A percentile compares a stretch with the other conserved stretches of the same genome.
Evolutionary conservation across 2,888 invertebrate species (phyloP).

Genomic region (Agrotis exclamationis): DNA sequence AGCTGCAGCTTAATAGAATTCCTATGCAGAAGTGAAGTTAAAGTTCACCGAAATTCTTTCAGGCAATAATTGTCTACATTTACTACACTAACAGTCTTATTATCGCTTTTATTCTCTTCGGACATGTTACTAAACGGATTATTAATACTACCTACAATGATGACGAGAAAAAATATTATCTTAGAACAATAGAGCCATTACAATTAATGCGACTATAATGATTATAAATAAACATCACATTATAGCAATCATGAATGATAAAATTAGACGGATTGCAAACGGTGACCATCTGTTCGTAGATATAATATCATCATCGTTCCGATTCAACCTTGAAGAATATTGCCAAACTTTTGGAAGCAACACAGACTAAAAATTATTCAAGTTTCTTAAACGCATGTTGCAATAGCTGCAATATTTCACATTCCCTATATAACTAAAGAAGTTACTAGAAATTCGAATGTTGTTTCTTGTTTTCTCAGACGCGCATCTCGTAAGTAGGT

Average conservation of each 20-base stretch:
- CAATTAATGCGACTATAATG: slow-evolving; percentile 33
- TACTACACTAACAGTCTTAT: background rate
- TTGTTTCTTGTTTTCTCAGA: slow-evolving; percentile 1
- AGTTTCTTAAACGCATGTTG: slow-evolving; percentile 43
- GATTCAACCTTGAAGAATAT: slow-evolving; percentile 33
- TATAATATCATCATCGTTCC: slow-evolving; percentile 29
- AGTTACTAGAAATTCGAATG: slow-evolving; percentile 20
- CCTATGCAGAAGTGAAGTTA: background rate
- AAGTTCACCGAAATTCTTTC: background rate
- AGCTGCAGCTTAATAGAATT: background rate
- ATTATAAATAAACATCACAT: slow-evolving; percentile 50
- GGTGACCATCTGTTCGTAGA: slow-evolving; percentile 16
- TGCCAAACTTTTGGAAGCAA: slow-evolving; percentile 40
- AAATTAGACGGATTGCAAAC: slow-evolving; percentile 33
- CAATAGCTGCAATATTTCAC: slow-evolving; percentile 32
- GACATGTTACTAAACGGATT: slow-evolving; percentile 14
- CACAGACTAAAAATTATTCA: slow-evolving; percentile 41
- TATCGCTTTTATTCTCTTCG: slow-evolving; percentile 10
- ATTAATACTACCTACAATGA: slow-evolving; percentile 9
- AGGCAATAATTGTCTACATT: background rate
- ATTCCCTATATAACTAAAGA: slow-evolving; percentile 31
- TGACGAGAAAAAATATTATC: slow-evolving; percentile 24
- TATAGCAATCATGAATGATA: slow-evolving; percentile 32
- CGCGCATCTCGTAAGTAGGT: background rate
- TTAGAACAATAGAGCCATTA: slow-evolving; percentile 53